phyloP scores from a whole-genome alignment of 2,888 invertebrate species.

The Protonemura montana region DNA sequence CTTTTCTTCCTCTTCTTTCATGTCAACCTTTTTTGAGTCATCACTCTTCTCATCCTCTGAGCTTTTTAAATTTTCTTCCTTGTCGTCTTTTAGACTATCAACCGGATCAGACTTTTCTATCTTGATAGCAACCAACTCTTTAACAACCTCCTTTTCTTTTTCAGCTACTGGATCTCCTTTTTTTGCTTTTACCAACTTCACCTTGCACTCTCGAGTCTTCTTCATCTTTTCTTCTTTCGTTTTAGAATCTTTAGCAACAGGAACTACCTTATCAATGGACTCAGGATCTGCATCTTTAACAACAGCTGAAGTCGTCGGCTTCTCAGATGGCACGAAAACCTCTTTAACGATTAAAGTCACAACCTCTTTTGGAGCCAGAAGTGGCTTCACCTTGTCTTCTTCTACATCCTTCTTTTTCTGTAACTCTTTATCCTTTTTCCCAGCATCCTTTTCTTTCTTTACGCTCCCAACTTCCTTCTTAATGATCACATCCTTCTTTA shows the following conservation, averaged over 20 bases:
- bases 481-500: constrained; percentile 50
- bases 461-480: constrained; percentile 50
- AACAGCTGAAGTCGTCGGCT: not conserved
- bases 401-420: constrained; percentile 9
- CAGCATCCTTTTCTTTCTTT: constrained; percentile 53
- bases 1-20: constrained; percentile 49
- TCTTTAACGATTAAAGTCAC: not conserved
- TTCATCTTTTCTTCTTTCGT: constrained; percentile 40
- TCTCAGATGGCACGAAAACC: not conserved
- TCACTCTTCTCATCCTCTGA: constrained; percentile 38
- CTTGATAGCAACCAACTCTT: constrained; percentile 57
- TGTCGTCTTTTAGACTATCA: constrained; percentile 52
- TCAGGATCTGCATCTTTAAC: not conserved
- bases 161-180: constrained; percentile 55
- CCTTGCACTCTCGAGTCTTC: constrained; percentile 58
- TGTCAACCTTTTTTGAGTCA: constrained; percentile 44
- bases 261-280: not conserved
- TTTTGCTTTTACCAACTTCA: constrained; percentile 63
- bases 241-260: constrained; percentile 35
- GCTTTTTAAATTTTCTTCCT: constrained; percentile 53
- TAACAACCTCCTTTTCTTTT: constrained; percentile 54
- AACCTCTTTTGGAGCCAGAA: not conserved
- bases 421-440: constrained; percentile 48
- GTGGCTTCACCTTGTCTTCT: constrained; percentile 23
- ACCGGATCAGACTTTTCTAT: constrained; percentile 58